Evolutionary conservation across 2,113 vertebrate genomes (phyloP), one percentile per base, ranked within the genome.

Genomic region (Callipepla californica): DNA sequence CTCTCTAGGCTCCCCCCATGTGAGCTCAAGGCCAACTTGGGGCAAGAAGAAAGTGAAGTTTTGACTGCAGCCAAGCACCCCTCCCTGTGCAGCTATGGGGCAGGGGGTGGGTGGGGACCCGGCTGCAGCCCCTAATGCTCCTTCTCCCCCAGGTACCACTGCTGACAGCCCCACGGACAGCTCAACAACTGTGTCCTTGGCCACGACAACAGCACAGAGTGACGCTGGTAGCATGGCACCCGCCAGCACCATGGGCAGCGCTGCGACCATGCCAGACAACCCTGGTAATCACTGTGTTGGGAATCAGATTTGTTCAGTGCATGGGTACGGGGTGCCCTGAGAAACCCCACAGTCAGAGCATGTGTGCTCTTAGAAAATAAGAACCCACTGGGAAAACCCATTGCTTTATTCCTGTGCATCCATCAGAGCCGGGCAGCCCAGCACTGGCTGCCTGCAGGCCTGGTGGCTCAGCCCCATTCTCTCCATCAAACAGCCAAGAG

Each of bases 131-230:
- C 74, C 59, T 80, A 3, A 94, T n/a, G 20, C 21, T 74, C 32
- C 22, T 21, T 96, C 13, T 93, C 7, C 73, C 55, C 1, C 90
- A 96, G 95, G 92, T 5, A 73, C n/a, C 0, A 0, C 50, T 3
- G 57, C 30, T 8, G 91, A 23, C 48, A 85, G 3, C 94, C 0
- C 38, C 0, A 30, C 32, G 5, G 23, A 1, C 1, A 1, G 10
- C 22, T 1, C 72, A 2, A 1, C 6, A 0, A 0, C 0, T 1
- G 0, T 2, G 0, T 11, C 3, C 40, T 2, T 0, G 1, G 9
- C 2, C 2, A 3, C 0, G 1, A 9, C 0, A 5, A 1, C 2
- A 0, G 4, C 26, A 55, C 30, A 13, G 23, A 34, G 22, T 25
- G 17, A 6, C 40, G 6, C 0, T 58, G 19, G 48, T 74, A 57